Evolutionary conservation across 2,113 vertebrate species (phyloP).

Genomic region (Nematolebias whitei): DNA sequence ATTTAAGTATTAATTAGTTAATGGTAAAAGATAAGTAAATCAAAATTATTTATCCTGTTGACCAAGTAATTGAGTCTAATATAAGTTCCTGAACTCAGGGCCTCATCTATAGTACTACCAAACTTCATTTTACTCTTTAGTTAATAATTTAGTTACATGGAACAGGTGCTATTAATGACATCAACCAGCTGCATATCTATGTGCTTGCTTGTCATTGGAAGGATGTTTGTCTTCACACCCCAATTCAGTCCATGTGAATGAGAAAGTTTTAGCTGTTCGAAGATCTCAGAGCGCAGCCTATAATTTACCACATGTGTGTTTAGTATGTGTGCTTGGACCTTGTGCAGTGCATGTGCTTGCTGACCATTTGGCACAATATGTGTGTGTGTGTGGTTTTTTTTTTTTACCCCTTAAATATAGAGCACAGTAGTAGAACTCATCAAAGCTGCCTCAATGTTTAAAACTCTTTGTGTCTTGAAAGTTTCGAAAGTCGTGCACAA

Average conservation of each 20-base stretch:
- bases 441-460: slow-evolving; percentile 60
- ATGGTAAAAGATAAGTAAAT: no score
- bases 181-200: slow-evolving; percentile 18
- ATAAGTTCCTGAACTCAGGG: no score
- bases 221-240: slow-evolving; percentile 41
- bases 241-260: slow-evolving; percentile 56
- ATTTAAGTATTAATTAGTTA: no score
- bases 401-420: slow-evolving; percentile 58
- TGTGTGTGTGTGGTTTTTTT: slow-evolving; percentile 12
- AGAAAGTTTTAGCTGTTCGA: slow-evolving; percentile 65
- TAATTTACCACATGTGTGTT: slow-evolving; percentile 66
- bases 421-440: slow-evolving; percentile 59
- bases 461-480: slow-evolving; percentile 43
- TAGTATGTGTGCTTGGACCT: slow-evolving; percentile 40
- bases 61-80: no score
- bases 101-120: no score
- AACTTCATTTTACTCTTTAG: no score
- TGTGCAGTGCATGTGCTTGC: slow-evolving; percentile 40
- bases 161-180: slow-evolving; percentile 21
- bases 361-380: slow-evolving; percentile 38
- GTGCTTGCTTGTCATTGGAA: slow-evolving; percentile 9
- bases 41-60: no score
- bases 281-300: slow-evolving; percentile 41
- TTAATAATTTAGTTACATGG: no score
- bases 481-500: slow-evolving; percentile 43